Evolutionary conservation across 2,113 vertebrate genomes (phyloP), one percentile per base, ranked within the genome.

Genomic region (Daboia siamensis): DNA sequence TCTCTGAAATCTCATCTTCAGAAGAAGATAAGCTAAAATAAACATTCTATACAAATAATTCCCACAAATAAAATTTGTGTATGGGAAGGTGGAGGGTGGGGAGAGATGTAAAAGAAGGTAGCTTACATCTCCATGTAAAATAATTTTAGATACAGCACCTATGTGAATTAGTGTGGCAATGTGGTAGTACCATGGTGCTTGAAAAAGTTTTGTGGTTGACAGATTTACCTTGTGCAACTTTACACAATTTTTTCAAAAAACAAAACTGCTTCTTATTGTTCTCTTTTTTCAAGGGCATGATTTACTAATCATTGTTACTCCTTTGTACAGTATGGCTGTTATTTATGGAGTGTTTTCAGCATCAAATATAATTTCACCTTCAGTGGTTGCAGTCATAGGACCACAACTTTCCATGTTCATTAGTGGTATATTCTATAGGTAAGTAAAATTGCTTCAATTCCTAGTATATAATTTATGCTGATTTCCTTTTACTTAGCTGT

Each of bases 291-390:
- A 0, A 0, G 80, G 21, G 94, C n/a, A 57, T 9, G 93, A 5
- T 23, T 89, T 91, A 86, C 54, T 64, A 0, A 0, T 89, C 24
- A 94, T 87, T 94, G 1, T 39, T 90, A 51, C 94, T 95, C 61
- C 0, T 91, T 90, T 93, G 20, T 94, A 20, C 93, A 99, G 99
- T 97, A 98, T 99, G 98, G 98, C 99, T 11, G 98, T 99, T 96
- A 99, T 99, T 97, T 99, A 99, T 46, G 98, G 99, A 2, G 99
- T 99, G 10, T 99, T 99, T 95, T 99, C 99, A 0, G 98, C 99
- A 3, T 99, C 98, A 48, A 99, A 99, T 95, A 96, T 99, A 87
- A 96, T 99, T 7, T 98, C 99, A 0, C 99, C 99, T 0, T 99
- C 99, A 0, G 98, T 99, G 95, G 98, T 99, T 59, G 97, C 99